Conservation (phyloP, 2,797 vertebrate genomes). For the Brotula barbata region DNA sequence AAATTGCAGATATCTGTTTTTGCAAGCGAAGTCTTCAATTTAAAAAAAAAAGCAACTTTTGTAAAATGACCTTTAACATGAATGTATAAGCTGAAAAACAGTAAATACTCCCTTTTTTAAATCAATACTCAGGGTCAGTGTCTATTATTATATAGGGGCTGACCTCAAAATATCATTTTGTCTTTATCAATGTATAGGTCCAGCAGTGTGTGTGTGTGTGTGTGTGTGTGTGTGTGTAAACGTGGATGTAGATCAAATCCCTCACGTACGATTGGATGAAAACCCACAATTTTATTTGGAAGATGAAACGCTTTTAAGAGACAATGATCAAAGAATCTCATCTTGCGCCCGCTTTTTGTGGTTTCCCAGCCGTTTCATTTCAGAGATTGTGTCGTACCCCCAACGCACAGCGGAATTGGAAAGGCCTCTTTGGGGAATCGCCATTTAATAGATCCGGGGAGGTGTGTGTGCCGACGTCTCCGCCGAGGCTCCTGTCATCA, state of each 20-base stretch:
- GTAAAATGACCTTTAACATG: too few relatives aligned
- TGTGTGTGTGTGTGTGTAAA: slow-evolving; percentile 9
- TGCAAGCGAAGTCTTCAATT: too few relatives aligned
- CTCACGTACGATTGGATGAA: slow-evolving; percentile 2
- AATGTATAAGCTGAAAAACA: too few relatives aligned
- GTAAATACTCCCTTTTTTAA: too few relatives aligned
- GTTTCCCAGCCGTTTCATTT: slow-evolving; percentile 27
- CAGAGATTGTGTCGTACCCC: slow-evolving; percentile 41
- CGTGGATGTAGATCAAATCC: slow-evolving; percentile 35
- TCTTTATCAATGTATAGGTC: too few relatives aligned
- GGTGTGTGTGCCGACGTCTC: slow-evolving; percentile 29
- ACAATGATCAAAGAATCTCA: too few relatives aligned
- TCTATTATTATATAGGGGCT: too few relatives aligned
- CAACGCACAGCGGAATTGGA: slow-evolving; percentile 30
- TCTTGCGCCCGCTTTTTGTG: background rate
- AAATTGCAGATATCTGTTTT: too few relatives aligned
- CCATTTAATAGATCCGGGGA: slow-evolving; percentile 48
- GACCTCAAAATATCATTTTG: too few relatives aligned
- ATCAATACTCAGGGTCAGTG: too few relatives aligned
- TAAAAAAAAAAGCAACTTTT: too few relatives aligned
- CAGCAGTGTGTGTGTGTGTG: too few relatives aligned
- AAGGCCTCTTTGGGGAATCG: slow-evolving; percentile 36
- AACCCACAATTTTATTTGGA: slow-evolving; percentile 17
- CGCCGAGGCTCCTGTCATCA: slow-evolving; percentile 52
- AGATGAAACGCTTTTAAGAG: slow-evolving; percentile 26